phyloP scores from a whole-genome alignment of 2,888 invertebrate species.

The Galerucella nymphaeae region DNA sequence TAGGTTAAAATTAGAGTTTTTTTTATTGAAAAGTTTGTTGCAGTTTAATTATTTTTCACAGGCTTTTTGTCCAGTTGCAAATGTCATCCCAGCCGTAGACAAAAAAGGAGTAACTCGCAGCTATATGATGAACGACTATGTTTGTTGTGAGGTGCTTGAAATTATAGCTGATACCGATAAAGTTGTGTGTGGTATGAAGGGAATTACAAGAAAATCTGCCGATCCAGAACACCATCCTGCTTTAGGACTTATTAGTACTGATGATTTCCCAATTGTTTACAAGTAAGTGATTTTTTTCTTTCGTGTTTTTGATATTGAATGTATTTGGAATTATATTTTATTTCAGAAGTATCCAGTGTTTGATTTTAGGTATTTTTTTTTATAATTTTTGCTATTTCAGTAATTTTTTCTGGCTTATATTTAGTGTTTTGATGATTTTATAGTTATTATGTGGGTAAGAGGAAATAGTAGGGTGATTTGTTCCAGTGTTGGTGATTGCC shows the following conservation, averaged over 20 bases:
- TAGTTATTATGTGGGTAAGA: neutral
- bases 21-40: too few species aligned
- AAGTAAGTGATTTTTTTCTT: constrained; percentile 72
- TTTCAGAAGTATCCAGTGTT: constrained; percentile 24
- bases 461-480: constrained; percentile 1
- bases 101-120: constrained; percentile 80
- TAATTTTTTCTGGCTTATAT: too few species aligned
- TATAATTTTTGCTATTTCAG: neutral
- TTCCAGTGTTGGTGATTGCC: constrained; percentile 17
- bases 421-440: neutral
- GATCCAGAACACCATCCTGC: constrained; percentile 79
- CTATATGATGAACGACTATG: constrained; percentile 85
- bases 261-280: constrained; percentile 85
- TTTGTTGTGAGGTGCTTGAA: constrained; percentile 90
- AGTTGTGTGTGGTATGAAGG: constrained; percentile 89
- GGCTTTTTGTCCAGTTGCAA: constrained; percentile 77
- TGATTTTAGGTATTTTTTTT: constrained; percentile 18
- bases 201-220: constrained; percentile 75
- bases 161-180: constrained; percentile 88
- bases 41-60: constrained; percentile 55
- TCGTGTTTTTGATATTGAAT: neutral
- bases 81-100: constrained; percentile 82
- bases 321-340: constrained; percentile 15
- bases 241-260: constrained; percentile 84
- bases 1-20: constrained; percentile 59